A percentile compares a stretch with the other conserved stretches of the same genome.
Conservation (phyloP, 2,888 invertebrate species). For the Pseudanteris insignis region DNA sequence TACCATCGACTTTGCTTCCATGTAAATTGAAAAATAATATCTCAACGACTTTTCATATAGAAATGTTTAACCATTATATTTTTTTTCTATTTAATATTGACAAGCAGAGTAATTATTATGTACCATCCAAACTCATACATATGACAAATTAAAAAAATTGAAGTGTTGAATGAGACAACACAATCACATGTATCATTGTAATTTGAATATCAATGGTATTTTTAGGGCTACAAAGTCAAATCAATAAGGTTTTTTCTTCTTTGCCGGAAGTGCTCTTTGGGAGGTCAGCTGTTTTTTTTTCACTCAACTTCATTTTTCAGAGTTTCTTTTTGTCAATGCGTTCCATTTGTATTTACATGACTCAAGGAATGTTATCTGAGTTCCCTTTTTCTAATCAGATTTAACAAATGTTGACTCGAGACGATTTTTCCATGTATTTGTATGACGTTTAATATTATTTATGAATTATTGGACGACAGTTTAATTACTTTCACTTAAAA, state of each 20-base stretch:
- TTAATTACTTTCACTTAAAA: no score
- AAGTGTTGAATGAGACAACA: background rate
- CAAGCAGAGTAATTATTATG: no score
- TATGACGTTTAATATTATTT: no score
- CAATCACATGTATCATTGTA: background rate
- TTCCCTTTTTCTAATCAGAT: conserved; percentile 8
- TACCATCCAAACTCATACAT: no score
- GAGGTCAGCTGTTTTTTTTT: conserved; percentile 38
- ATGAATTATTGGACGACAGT: no score
- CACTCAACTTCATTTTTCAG: conserved; percentile 23
- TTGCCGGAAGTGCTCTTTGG: conserved; percentile 28
- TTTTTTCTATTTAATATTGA: no score
- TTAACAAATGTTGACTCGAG: background rate
- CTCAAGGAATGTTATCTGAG: conserved; percentile 16
- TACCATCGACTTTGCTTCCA: no score
- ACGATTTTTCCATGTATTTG: background rate
- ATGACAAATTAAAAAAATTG: no score
- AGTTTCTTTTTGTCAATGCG: conserved; percentile 20
- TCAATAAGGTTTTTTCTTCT: conserved; percentile 1
- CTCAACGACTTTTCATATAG: no score
- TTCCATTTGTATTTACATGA: conserved; percentile 15
- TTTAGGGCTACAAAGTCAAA: conserved; percentile 5
- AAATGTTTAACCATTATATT: no score
- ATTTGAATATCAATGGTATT: conserved; percentile 8
- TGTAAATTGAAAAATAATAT: no score